Evolutionary conservation across 2,113 vertebrate species (phyloP).

Genomic region (Sarotherodon lohbergeri): DNA sequence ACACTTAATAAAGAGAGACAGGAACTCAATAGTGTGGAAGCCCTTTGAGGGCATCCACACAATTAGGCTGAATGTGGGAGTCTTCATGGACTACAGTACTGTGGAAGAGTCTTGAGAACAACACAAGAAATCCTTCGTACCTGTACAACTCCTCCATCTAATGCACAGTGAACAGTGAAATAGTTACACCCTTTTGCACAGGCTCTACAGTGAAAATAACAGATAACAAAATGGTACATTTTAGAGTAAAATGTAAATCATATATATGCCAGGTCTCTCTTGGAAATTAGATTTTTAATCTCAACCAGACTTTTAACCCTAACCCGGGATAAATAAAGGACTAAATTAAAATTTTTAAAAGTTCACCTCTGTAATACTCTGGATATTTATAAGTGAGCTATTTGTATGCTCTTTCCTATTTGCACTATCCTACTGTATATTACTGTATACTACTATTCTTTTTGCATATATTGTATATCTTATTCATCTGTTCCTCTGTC

Average conservation of each 20-base stretch:
- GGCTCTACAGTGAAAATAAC: neutral
- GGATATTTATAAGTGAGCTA: neutral
- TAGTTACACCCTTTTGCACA: neutral
- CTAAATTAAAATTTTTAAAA: neutral
- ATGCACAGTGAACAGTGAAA: rapidly evolving
- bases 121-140: rapidly evolving
- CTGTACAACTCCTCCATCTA: neutral
- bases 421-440: too few relatives aligned
- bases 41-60: too few relatives aligned
- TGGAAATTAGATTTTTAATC: neutral
- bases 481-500: too few relatives aligned
- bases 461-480: too few relatives aligned
- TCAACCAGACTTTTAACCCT: neutral
- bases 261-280: neutral
- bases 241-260: neutral
- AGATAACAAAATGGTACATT: neutral
- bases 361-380: neutral
- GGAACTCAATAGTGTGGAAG: too few relatives aligned
- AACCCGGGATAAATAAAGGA: neutral
- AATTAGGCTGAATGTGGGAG: neutral
- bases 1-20: too few relatives aligned
- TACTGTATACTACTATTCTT: too few relatives aligned
- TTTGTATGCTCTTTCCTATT: neutral
- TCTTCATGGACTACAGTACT: neutral
- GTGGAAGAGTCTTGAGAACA: neutral